These are phyloP conservation scores for Chrysocyon brachyurus DNA, from an alignment of 2,797 vertebrate genomes.

Conservation along the genomic window DNA sequence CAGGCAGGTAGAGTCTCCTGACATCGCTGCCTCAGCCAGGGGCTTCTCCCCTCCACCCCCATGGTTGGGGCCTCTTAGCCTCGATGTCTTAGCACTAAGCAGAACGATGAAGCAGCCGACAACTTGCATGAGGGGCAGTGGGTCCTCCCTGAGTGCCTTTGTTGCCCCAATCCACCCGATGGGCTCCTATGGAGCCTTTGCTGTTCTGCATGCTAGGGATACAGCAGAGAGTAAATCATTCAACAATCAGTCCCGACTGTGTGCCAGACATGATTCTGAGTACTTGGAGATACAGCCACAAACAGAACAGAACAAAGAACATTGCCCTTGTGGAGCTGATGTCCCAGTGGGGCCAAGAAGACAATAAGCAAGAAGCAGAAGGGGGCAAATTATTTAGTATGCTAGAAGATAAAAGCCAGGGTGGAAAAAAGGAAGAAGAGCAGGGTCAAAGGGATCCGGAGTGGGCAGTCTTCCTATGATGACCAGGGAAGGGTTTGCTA, in stretches of 20 bases:
- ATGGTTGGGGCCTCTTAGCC: neutral
- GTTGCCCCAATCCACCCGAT: neutral
- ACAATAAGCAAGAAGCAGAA: neutral
- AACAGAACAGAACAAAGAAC: neutral
- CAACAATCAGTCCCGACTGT: neutral
- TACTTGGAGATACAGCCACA: neutral
- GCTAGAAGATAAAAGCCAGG: neutral
- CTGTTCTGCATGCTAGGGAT: neutral
- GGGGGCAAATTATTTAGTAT: neutral
- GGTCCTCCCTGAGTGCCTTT: neutral
- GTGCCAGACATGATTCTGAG: neutral
- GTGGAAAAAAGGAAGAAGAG: neutral
- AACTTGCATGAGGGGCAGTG: neutral
- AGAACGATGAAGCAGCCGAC: neutral
- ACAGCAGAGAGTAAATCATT: neutral
- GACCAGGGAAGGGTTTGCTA: neutral
- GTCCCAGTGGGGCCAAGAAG: slow-evolving; percentile 23
- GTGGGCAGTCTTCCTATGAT: neutral
- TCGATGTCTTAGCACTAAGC: neutral
- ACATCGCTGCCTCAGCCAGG: neutral
- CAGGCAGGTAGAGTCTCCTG: neutral
- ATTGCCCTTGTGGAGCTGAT: neutral
- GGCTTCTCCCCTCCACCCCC: neutral
- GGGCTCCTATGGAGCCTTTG: neutral
- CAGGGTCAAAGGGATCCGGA: neutral